phyloP scores from a whole-genome alignment of 1,140 invertebrate genomes.

The Potamilus streckersoni region DNA sequence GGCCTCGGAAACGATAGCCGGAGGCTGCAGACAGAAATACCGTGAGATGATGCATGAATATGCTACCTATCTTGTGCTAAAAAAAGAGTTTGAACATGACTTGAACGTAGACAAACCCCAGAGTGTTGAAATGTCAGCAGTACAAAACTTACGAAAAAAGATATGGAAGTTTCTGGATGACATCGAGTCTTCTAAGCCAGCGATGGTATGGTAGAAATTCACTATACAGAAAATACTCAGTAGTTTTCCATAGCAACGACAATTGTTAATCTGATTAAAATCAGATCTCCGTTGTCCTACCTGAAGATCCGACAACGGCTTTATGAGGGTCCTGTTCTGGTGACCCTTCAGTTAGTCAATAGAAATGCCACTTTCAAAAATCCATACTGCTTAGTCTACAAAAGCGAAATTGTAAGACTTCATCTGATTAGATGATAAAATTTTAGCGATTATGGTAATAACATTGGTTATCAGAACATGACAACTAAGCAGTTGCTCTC shows the following conservation, averaged over 20 bases:
- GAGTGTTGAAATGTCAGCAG: background rate
- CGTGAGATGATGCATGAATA: slow-evolving; percentile 18
- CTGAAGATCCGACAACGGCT: no score
- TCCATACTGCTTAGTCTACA: no score
- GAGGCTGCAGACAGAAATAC: slow-evolving; percentile 25
- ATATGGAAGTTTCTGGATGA: slow-evolving; percentile 26
- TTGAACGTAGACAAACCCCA: background rate
- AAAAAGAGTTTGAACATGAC: slow-evolving; percentile 16
- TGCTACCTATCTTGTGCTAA: slow-evolving; percentile 18
- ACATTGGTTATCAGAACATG: no score
- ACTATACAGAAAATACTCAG: background rate
- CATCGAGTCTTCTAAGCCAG: slow-evolving; percentile 12
- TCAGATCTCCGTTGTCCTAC: no score
- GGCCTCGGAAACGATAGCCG: slow-evolving; percentile 16
- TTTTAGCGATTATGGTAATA: no score
- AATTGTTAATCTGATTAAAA: no score
- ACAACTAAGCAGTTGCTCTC: no score
- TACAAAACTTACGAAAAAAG: slow-evolving; percentile 9
- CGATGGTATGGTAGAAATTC: slow-evolving; percentile 11
- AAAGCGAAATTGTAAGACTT: no score
- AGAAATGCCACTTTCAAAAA: no score
- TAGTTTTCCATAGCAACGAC: background rate
- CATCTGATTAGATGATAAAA: no score
- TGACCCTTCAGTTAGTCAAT: no score
- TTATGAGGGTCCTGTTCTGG: no score